Base-by-base conservation (phyloP, 2,888 invertebrate species). In the Eucera pruinosa region DNA sequence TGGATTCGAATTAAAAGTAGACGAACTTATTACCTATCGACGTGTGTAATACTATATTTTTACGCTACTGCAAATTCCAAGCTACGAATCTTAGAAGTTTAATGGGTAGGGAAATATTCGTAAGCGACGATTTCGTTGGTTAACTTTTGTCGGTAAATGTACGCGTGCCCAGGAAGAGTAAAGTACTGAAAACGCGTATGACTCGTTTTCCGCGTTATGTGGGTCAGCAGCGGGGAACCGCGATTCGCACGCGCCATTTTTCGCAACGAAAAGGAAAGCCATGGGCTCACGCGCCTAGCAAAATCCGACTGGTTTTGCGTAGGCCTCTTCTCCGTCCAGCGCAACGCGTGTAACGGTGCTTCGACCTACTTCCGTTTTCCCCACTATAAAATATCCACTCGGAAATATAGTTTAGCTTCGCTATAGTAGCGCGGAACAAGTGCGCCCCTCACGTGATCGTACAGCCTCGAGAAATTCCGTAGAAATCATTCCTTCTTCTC, bases 231-330 rank as follows among this genome's bases (percentile, higher is more conserved):
- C 77, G 87, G 87, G 89, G 89, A 88, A 88, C 85, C 87, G 86
- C 88, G 86, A 89, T 91, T 90, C 91, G 90, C 90, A 90, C 90
- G 90, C 90, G 90, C 90, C 89, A 91, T 92, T 92, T 92, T 92
- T 92, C 92, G 90, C 89, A 91, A 91, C 86, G 92, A 92, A 92
- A 92, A 92, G 92, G 92, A 92, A 92, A 92, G 92, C 92, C 89
- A 86, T 85, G 87, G n/a, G 85, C 72, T 77, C 70, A 60, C 75
- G 85, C 83, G 84, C 82, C 87, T 88, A 87, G 90, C 89, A 88
- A 90, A 91, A 90, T 90, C 82, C 71, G 81, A 80, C 80, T 76
- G 79, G 78, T 80, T 79, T 81, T 79, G 82, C 83, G 86, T 83
- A 79, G 80, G 81, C 75, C 77, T 80, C 86, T 80, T 79, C 86